Percentiles rank a stretch among this genome's conserved stretches.
phyloP scores from a whole-genome alignment of 2,888 invertebrate genomes.

The Andrena camellia region DNA sequence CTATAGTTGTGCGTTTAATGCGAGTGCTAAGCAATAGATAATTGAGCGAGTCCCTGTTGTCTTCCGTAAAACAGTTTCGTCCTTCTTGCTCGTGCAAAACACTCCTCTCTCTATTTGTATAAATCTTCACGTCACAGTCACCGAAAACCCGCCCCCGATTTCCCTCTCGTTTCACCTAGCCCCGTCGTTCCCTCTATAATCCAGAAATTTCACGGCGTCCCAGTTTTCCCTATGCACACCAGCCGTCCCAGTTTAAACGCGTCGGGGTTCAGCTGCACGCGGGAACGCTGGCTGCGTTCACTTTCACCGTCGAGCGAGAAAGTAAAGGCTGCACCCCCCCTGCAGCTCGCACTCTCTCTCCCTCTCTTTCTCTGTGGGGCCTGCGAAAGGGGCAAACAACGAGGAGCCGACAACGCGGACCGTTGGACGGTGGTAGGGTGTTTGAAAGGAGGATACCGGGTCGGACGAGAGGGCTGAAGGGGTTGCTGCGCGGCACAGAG shows the following conservation, averaged over 20 bases:
- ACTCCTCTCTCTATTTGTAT: background rate
- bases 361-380: constrained; percentile 34
- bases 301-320: constrained; percentile 74
- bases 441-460: constrained; percentile 74
- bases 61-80: background rate
- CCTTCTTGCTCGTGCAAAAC: background rate
- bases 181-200: background rate
- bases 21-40: background rate
- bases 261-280: constrained; percentile 54
- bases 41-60: background rate
- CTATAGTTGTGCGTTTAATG: too few relatives aligned
- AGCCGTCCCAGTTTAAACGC: constrained; percentile 72
- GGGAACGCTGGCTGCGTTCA: constrained; percentile 69
- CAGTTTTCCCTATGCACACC: constrained; percentile 42
- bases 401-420: constrained; percentile 61
- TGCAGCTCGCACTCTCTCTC: constrained; percentile 26
- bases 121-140: background rate
- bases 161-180: constrained; percentile 9
- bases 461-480: constrained; percentile 60
- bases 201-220: constrained; percentile 51
- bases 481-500: constrained; percentile 58
- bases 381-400: constrained; percentile 76
- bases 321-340: constrained; percentile 68
- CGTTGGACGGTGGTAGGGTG: constrained; percentile 61
- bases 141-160: background rate